Percentiles rank a stretch among this genome's conserved stretches.
These are phyloP conservation scores for Lucilia sericata DNA, from an alignment of 1,140 invertebrate species.

Conservation along the genomic window DNA sequence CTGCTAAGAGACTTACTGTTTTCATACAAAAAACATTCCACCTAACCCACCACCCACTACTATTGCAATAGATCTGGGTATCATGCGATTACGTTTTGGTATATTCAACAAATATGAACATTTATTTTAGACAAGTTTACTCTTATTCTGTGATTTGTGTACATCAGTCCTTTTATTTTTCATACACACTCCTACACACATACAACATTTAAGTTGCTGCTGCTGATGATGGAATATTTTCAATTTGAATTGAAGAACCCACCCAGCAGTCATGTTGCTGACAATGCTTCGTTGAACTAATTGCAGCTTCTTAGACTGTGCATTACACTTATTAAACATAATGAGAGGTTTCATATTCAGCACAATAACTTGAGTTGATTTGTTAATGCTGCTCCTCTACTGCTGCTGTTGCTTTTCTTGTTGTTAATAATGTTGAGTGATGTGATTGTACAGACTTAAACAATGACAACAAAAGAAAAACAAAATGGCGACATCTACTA, in stretches of 20 bases:
- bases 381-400: background rate
- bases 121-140: background rate
- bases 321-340: slow-evolving; percentile 28
- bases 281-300: slow-evolving; percentile 42
- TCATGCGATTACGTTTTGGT: background rate
- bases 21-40: no score
- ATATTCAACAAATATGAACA: slow-evolving; percentile 15
- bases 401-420: background rate
- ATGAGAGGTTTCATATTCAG: background rate
- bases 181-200: background rate
- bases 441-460: background rate
- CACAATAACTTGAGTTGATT: background rate
- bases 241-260: slow-evolving; percentile 8
- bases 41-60: no score
- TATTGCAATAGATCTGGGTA: no score
- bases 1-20: background rate
- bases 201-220: background rate
- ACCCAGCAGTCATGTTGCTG: slow-evolving; percentile 26
- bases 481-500: slow-evolving; percentile 13
- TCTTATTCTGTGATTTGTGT: no score
- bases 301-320: slow-evolving; percentile 32
- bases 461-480: background rate
- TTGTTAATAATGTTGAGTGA: slow-evolving; percentile 23
- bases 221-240: slow-evolving; percentile 17
- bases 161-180: background rate